Evolutionary conservation across 1,140 invertebrate species (phyloP).

Genomic region (Ceratoteleas bidentatus): DNA sequence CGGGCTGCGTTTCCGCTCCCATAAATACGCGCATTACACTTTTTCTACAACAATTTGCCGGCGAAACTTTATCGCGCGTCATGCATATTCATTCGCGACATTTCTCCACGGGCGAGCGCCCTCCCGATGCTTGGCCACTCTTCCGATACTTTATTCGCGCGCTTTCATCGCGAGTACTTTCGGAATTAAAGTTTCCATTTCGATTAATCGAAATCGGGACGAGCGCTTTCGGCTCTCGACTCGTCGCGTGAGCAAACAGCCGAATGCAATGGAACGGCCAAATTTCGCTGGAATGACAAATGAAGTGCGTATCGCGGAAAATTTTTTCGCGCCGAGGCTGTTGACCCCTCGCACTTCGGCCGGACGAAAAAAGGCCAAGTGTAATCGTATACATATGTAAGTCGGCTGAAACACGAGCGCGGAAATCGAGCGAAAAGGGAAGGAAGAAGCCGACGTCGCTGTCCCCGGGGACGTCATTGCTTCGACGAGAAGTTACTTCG

Average conservation of each 20-base stretch:
- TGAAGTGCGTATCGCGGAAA: not conserved
- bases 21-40: conserved; percentile 28
- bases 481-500: conserved; percentile 37
- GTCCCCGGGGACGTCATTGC: conserved; percentile 44
- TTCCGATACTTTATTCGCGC: conserved; percentile 35
- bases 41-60: conserved; percentile 36
- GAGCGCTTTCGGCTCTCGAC: not conserved
- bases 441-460: conserved; percentile 28
- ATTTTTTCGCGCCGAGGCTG: not conserved
- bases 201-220: conserved; percentile 21
- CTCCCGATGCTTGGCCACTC: conserved; percentile 20
- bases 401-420: conserved; percentile 42
- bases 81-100: conserved; percentile 40
- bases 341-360: conserved; percentile 36
- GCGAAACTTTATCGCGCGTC: conserved; percentile 26
- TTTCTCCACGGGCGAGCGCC: conserved; percentile 13
- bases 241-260: conserved; percentile 6
- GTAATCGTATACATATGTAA: conserved; percentile 63
- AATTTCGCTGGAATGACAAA: not conserved
- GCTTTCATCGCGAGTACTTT: conserved; percentile 23
- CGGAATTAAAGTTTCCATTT: conserved; percentile 28
- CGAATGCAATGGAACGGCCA: conserved; percentile 1
- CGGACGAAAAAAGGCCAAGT: conserved; percentile 32
- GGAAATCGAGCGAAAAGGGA: conserved; percentile 32
- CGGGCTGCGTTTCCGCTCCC: conserved; percentile 3